Conservation (phyloP, 2,113 vertebrate species). For the Atherinomorus stipes region DNA sequence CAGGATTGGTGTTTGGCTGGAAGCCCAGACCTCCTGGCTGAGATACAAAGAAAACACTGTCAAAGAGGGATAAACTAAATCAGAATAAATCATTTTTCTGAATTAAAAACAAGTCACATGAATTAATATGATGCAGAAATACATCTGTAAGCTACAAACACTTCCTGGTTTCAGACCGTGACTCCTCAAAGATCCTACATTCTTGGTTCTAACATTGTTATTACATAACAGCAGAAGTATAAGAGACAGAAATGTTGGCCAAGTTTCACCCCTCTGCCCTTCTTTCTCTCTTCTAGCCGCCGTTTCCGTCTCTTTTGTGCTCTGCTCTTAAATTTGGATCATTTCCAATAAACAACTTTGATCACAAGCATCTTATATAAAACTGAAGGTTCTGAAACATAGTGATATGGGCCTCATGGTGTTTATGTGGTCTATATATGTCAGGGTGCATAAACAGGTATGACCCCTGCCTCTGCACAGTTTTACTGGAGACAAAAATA, state of each 20-base stretch:
- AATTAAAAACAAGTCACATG: background rate
- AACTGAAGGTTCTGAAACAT: too few species aligned
- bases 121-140: background rate
- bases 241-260: background rate
- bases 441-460: background rate
- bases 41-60: constrained; percentile 18
- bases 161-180: too few species aligned
- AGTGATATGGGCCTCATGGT: too few species aligned
- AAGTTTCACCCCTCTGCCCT: constrained; percentile 27
- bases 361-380: background rate
- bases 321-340: constrained; percentile 18
- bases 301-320: background rate
- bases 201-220: background rate
- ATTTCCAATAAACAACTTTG: constrained; percentile 28
- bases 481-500: background rate
- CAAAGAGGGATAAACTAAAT: background rate
- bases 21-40: constrained; percentile 20
- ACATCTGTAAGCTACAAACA: too few species aligned
- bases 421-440: background rate
- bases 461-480: background rate
- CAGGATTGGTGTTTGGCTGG: background rate
- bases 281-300: constrained; percentile 3
- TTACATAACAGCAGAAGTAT: constrained; percentile 13
- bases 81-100: too few species aligned
- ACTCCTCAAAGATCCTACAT: background rate